Evolutionary conservation across 2,888 invertebrate genomes (phyloP).

Genomic region (Litoditis marina): DNA sequence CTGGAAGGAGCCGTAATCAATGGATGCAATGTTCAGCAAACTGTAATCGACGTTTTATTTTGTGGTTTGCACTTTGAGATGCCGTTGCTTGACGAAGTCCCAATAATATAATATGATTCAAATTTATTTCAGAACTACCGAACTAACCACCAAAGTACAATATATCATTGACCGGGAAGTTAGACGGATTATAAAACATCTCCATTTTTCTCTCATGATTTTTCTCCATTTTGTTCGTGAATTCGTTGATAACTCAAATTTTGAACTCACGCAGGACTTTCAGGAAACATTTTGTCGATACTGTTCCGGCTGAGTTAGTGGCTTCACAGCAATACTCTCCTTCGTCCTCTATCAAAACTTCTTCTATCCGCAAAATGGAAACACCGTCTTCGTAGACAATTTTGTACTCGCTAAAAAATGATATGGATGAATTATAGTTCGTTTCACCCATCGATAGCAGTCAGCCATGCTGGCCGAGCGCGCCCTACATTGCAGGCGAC

Average conservation of each 20-base stretch:
- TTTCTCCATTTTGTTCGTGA: too few relatives aligned
- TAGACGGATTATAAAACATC: background rate
- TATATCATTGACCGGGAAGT: too few relatives aligned
- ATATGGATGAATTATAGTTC: too few relatives aligned
- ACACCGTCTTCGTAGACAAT: slow-evolving; percentile 60
- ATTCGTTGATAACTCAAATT: background rate
- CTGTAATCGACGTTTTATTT: slow-evolving; percentile 23
- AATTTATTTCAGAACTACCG: too few relatives aligned
- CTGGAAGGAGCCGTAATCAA: background rate
- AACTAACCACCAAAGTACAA: too few relatives aligned
- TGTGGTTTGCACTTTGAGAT: slow-evolving; percentile 21
- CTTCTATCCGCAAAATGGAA: slow-evolving; percentile 50
- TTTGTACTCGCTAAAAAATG: slow-evolving; percentile 50
- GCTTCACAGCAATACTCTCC: slow-evolving; percentile 82
- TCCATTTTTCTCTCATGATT: background rate
- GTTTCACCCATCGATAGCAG: too few relatives aligned
- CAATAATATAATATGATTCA: too few relatives aligned
- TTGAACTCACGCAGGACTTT: slow-evolving; percentile 48
- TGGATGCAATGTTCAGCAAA: slow-evolving; percentile 2
- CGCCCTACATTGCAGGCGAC: too few relatives aligned
- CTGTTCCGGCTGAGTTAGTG: slow-evolving; percentile 78
- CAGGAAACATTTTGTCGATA: slow-evolving; percentile 67
- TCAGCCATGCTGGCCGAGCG: too few relatives aligned
- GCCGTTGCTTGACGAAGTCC: slow-evolving; percentile 15
- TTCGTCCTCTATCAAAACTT: slow-evolving; percentile 72